Evolutionary conservation across 2,797 vertebrate species (phyloP), one percentile per base, ranked within the genome.

Genomic region (Tokudaia muenninki): DNA sequence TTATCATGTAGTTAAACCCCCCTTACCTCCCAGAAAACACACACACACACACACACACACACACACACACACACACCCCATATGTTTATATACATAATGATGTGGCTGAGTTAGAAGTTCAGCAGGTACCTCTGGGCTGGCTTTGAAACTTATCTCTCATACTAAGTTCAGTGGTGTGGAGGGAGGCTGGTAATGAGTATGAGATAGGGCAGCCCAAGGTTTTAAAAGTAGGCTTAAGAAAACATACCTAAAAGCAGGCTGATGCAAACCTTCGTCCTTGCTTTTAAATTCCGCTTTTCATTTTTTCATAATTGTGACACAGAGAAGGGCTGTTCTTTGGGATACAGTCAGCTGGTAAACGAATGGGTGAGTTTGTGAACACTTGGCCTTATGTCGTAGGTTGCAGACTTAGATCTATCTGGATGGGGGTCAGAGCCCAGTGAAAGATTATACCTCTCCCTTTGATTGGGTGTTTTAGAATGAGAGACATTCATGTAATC

Each of bases 261-360:
- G 67, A 5, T 92, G 70, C 86, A 57, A 92, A 80, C 14, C 47
- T 91, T 90, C 89, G 47, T 79, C 31, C 24, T 88, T 90, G 34
- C 77, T 83, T 79, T 89, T 80, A 63, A 83, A 70, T 1, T 91
- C 3, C 0, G 1, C 75, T 83, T 91, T 87, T 52, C 14, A 74
- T 13, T 31, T 50, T 29, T 81, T 50, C 22, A 88, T 22, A 59
- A 21, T 77, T 31, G 14, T 61, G 41, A 44, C 75, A 3, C 7
- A 83, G 11, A 29, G 50, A 50, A 83, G 24, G 13, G 29, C n/a
- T 55, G 7, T 90, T 86, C 81, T 19, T 65, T 29, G 4, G 47
- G 84, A 59, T 79, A 82, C 61, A 19, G 3, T 87, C 34, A 87
- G 61, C n/a, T 59, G 41, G 8, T 29, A 55, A 79, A 31, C 50